These are phyloP conservation scores for Eulemur mongoz DNA, from an alignment of 2,797 vertebrate species.

Conservation along the genomic window DNA sequence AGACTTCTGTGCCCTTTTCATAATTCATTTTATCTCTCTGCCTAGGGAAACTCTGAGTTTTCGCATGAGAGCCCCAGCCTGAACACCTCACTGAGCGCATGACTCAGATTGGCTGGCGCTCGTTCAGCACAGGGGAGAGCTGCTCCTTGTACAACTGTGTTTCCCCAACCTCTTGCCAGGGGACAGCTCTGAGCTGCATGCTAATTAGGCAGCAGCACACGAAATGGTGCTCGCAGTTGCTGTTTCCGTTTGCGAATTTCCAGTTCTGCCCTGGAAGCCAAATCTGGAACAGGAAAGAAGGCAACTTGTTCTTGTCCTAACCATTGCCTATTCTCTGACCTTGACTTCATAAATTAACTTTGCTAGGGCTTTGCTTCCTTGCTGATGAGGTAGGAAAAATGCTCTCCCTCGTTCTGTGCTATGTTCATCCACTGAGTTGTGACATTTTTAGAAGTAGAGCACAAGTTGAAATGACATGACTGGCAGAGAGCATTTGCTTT, in stretches of 20 bases:
- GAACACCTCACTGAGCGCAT: neutral
- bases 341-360: slow-evolving; percentile 19
- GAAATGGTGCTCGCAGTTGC: slow-evolving; percentile 36
- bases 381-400: neutral
- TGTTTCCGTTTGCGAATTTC: slow-evolving; percentile 66
- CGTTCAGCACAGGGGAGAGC: slow-evolving; percentile 7
- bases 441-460: neutral
- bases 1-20: slow-evolving; percentile 38
- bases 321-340: slow-evolving; percentile 18
- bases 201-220: slow-evolving; percentile 62
- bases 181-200: slow-evolving; percentile 53
- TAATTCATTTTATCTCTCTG: slow-evolving; percentile 54
- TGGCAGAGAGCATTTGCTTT: neutral
- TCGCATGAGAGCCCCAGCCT: slow-evolving; percentile 4
- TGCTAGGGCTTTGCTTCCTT: slow-evolving; percentile 16
- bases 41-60: slow-evolving; percentile 59
- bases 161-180: slow-evolving; percentile 65
- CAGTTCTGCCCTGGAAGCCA: slow-evolving; percentile 62
- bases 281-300: slow-evolving; percentile 55
- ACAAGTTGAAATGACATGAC: neutral
- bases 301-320: slow-evolving; percentile 49
- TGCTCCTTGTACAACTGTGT: slow-evolving; percentile 63
- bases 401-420: neutral
- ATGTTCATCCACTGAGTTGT: neutral
- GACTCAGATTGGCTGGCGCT: slow-evolving; percentile 48